Conservation (phyloP, 2,797 vertebrate genomes). For the Ctenopoma kingsleyae region DNA sequence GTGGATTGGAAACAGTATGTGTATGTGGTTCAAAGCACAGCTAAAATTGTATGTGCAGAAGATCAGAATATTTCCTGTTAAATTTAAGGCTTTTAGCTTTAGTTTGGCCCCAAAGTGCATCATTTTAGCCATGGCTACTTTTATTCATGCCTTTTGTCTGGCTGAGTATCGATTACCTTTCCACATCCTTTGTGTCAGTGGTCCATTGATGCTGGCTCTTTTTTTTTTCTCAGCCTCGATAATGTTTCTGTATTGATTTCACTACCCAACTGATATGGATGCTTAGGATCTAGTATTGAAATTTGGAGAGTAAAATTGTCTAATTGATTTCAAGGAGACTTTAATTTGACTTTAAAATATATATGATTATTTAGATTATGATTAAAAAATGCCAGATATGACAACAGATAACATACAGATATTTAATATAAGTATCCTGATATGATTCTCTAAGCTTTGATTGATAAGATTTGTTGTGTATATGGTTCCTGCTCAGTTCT, state of each 20-base stretch:
- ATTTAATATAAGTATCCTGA: background rate
- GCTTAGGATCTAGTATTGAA: constrained; percentile 24
- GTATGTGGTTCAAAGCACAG: background rate
- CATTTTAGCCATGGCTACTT: constrained; percentile 29
- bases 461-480: background rate
- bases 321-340: constrained; percentile 30
- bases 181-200: constrained; percentile 40
- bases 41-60: background rate
- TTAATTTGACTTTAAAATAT: background rate
- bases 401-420: background rate
- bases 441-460: background rate
- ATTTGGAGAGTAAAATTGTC: constrained; percentile 36
- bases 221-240: constrained; percentile 31
- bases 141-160: constrained; percentile 42
- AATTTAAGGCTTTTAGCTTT: constrained; percentile 32
- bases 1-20: too few relatives aligned
- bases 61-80: constrained; percentile 7
- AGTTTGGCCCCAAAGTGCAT: constrained; percentile 7
- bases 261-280: constrained; percentile 1
- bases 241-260: constrained; percentile 66
- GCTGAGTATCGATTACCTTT: constrained; percentile 47
- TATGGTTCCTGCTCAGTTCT: background rate
- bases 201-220: constrained; percentile 34
- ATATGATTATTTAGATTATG: background rate
- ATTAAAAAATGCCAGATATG: background rate